Percentiles rank a stretch among this genome's conserved stretches.
phyloP scores from a whole-genome alignment of 2,888 invertebrate genomes.

The Merodon equestris region DNA sequence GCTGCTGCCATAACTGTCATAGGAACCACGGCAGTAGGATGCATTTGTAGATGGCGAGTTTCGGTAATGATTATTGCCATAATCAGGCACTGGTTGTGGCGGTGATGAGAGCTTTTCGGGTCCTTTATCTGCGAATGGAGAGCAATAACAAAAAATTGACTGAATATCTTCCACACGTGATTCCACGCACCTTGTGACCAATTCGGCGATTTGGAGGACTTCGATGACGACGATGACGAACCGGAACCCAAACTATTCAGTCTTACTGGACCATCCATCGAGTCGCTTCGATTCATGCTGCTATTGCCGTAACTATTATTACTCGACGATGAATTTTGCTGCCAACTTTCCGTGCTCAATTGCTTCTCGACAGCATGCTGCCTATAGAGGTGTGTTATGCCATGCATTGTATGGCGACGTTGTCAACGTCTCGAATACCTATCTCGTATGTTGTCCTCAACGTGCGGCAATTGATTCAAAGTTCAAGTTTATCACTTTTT shows the following conservation, averaged over 20 bases:
- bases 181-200: constrained; percentile 74
- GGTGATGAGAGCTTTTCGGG: constrained; percentile 73
- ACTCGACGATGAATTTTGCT: constrained; percentile 67
- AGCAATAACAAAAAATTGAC: neutral
- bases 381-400: constrained; percentile 78
- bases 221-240: constrained; percentile 75
- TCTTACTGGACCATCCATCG: constrained; percentile 67
- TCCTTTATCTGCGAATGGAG: constrained; percentile 71
- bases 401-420: constrained; percentile 74
- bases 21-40: constrained; percentile 73
- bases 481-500: constrained; percentile 14
- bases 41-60: constrained; percentile 73
- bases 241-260: constrained; percentile 76
- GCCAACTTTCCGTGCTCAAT: constrained; percentile 80
- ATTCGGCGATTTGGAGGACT: constrained; percentile 75
- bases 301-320: constrained; percentile 70
- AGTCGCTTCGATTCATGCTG: constrained; percentile 70
- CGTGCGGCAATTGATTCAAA: neutral
- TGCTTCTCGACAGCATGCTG: constrained; percentile 79
- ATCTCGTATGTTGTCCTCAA: constrained; percentile 21
- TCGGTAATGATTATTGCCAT: constrained; percentile 73
- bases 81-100: constrained; percentile 78
- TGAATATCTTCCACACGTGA: no score
- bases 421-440: no score
- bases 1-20: constrained; percentile 74